Base-by-base conservation (phyloP, 2,113 vertebrate genomes). In the Circaetus gallicus region DNA sequence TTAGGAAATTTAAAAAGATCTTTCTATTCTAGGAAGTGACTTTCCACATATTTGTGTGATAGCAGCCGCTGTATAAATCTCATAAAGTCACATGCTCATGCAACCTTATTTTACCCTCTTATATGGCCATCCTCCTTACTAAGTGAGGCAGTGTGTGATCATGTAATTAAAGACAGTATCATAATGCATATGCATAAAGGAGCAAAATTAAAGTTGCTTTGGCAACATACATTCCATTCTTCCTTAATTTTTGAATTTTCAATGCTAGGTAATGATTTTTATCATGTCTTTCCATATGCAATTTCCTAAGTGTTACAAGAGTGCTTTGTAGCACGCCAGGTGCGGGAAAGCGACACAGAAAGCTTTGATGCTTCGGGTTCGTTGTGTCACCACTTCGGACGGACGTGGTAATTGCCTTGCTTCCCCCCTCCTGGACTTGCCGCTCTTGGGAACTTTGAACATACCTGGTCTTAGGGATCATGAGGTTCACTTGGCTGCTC, bases 171-270 rank as follows among this genome's bases (percentile, higher is more conserved):
- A 82, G 58, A 59, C 66, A 65, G 34, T 77, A 45, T 61, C 70
- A 5, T 85, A 78, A 72, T 85, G 77, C 89, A 53, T 95, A 80
- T 94, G 91, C 58, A 92, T 93, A 86, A 70, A 65, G 81, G 66
- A 87, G 50, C 40, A 93, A 82, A 95, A 95, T 77, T 80, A 50
- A 95, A 96, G 83, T 89, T 88, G 93, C 94, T 94, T 95, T 91
- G 95, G 93, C 82, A 96, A 61, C 91, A 80, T 82, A 82, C 31
- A 2, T 94, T 86, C 89, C 87, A 73, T 71, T 95, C 63, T 81
- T 86, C 86, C 86, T 78, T 82, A 72, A 71, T 71, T 90, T 86
- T 49, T 78, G 65, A 76, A 43, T 87, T 82, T 66, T 80, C 2
- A 7, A 53, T 94, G 42, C 56, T 82, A 45, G 89, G 55, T 89